phyloP scores from a whole-genome alignment of 2,797 vertebrate genomes.

The Mareca penelope region DNA sequence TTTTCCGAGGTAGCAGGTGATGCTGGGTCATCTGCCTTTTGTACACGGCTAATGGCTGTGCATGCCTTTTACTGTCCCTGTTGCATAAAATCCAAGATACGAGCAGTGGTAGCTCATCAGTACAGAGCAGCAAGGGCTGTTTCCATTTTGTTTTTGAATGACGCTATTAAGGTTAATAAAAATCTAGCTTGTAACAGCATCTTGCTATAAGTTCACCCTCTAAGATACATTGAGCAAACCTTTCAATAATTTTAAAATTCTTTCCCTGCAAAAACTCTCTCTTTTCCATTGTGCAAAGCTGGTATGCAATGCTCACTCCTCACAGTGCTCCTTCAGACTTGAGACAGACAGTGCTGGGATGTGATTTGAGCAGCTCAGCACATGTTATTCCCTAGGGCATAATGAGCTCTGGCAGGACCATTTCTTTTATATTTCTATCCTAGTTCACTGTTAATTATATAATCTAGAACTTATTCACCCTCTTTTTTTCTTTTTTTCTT shows the following conservation, averaged over 20 bases:
- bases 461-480: background rate
- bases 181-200: background rate
- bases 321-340: background rate
- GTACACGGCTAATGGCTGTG: rapidly evolving
- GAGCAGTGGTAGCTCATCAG: background rate
- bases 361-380: background rate
- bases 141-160: background rate
- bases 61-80: background rate
- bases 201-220: background rate
- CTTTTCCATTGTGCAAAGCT: background rate
- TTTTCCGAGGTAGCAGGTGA: background rate
- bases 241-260: background rate
- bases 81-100: background rate
- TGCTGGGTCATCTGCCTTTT: background rate
- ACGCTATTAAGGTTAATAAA: background rate
- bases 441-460: constrained; percentile 38
- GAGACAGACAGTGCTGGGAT: background rate
- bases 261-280: background rate
- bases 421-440: constrained; percentile 6
- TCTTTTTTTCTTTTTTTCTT: background rate
- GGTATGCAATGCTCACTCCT: background rate
- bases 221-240: background rate
- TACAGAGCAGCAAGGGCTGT: background rate
- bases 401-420: constrained; percentile 8
- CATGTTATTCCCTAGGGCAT: background rate